phyloP scores from a whole-genome alignment of 2,797 vertebrate species.

The Hapalemur alaotrensis region DNA sequence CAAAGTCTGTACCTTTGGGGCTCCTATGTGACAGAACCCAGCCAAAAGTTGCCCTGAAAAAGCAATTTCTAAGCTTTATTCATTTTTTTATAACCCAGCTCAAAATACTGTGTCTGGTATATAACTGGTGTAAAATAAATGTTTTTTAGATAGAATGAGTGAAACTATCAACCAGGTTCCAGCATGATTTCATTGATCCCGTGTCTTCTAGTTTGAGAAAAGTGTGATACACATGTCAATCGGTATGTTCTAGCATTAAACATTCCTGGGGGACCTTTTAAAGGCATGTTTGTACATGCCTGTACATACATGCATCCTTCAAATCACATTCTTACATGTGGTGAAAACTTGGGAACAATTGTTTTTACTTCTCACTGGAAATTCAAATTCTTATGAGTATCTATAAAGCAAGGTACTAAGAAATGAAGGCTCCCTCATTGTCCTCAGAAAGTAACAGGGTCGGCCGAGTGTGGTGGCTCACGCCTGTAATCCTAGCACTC shows the following conservation, averaged over 20 bases:
- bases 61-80: background rate
- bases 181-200: background rate
- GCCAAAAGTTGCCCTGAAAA: background rate
- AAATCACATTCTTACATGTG: background rate
- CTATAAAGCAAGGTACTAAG: background rate
- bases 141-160: background rate
- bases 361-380: background rate
- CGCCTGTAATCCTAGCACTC: too few species aligned
- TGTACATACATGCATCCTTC: background rate
- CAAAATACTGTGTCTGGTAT: background rate
- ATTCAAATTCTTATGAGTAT: background rate
- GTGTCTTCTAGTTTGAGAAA: background rate
- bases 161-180: background rate
- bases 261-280: background rate
- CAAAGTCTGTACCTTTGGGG: background rate
- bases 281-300: background rate
- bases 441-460: background rate
- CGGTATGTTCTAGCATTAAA: background rate
- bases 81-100: background rate
- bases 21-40: background rate
- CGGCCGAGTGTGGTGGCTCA: too few species aligned
- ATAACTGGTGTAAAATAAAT: background rate
- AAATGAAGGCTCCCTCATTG: background rate
- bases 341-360: conserved; percentile 6
- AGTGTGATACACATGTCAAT: background rate